A percentile compares a stretch with the other conserved stretches of the same genome.
phyloP scores from a whole-genome alignment of 2,113 vertebrate species.

The Tautogolabrus adspersus region DNA sequence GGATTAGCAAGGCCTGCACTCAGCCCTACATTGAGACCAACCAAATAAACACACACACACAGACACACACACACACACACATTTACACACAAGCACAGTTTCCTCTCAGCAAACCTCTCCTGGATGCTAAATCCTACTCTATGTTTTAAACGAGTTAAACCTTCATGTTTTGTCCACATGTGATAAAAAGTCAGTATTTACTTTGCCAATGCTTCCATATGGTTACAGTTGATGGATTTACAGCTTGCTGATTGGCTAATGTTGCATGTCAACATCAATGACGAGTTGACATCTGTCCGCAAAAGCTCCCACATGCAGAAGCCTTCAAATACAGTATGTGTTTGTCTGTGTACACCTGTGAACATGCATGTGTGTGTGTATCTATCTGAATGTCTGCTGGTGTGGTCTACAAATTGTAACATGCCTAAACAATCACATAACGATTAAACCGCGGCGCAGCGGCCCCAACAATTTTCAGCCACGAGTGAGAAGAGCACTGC shows the following conservation, averaged over 20 bases:
- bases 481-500: constrained; percentile 30
- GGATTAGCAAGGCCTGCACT: constrained; percentile 63
- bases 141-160: neutral
- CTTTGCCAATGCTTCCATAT: neutral
- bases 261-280: constrained; percentile 32
- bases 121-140: neutral
- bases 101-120: too few relatives aligned
- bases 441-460: constrained; percentile 42
- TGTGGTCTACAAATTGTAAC: constrained; percentile 67
- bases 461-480: constrained; percentile 57
- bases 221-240: constrained; percentile 37
- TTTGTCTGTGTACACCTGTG: constrained; percentile 12
- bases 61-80: constrained; percentile 10
- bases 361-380: neutral
- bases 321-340: constrained; percentile 21
- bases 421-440: constrained; percentile 69
- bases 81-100: too few relatives aligned
- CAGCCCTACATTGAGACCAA: constrained; percentile 13
- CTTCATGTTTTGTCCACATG: neutral
- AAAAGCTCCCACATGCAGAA: constrained; percentile 10
- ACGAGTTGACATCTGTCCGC: constrained; percentile 24
- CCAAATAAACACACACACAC: neutral
- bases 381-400: constrained; percentile 3
- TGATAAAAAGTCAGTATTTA: neutral
- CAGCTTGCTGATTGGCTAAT: constrained; percentile 45